Base-by-base conservation (phyloP, 30 jellyfish, hydroid and myxozoan genomes). In the Chironex yamaguchii region DNA sequence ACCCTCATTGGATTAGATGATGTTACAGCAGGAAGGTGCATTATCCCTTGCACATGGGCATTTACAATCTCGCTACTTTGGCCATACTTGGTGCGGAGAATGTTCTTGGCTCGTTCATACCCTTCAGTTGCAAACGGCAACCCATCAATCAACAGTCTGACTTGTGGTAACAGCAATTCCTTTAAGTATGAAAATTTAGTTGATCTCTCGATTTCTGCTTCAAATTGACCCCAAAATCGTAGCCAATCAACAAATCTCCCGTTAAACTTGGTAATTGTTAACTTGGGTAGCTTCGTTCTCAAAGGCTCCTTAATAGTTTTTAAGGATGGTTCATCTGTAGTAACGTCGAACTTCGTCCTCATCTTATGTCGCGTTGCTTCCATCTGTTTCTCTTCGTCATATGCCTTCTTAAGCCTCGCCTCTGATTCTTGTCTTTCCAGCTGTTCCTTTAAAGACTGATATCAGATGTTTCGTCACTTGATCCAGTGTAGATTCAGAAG, bases 61-160 rank as follows among this genome's bases (percentile, higher is more conserved):
- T 87, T 76, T 27, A 75, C 77, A 11, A 77, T 62, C 28, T 76
- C 92, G 32, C 92, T 87, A 42, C 92, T 33, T 75, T 76, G 68
- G 34, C 96, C 96, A 68, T 79, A 88, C 20, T 87, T 67, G 28
- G 93, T 62, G 52, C 53, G 35, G 36, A 77, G 74, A 25, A 79
- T 88, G 36, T 86, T 31, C 36, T 88, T 88, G 13, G 96, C 93
- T 68, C 96, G 65, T 64, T 87, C 92, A 54, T 87, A 87, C 6
- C 96, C 96, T 28, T 87, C 96, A 23, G 81, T 32, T 4, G 90
- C 75, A 77, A 77, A 21, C 25, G 80, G 80, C 1, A 73, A 13
- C 22, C 86, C 12, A 29, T 73, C 83, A 31, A 82, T 69, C 12
- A 49, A 33, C 30, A 82, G 13, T 53, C 87, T 29, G 26, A 82